Percentiles rank a stretch among this genome's conserved stretches.
Evolutionary conservation across 2,888 invertebrate species (phyloP).

Genomic region (Ganaspis brasiliensis): DNA sequence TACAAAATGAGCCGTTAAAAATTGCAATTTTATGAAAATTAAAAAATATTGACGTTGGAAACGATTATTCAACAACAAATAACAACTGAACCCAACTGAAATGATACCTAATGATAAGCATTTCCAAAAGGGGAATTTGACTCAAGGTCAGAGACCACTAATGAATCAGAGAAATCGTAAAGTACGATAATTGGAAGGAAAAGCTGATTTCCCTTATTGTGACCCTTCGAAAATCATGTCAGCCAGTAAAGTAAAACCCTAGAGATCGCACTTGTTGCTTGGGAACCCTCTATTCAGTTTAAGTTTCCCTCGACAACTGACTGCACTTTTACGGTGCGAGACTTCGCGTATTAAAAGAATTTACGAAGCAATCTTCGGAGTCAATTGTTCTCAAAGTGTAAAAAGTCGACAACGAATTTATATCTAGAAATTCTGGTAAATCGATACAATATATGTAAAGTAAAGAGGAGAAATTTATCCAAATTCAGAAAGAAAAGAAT

Average conservation of each 20-base stretch:
- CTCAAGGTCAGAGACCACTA: background rate
- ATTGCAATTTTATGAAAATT: too few relatives aligned
- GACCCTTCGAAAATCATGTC: background rate
- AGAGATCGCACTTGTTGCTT: conserved; percentile 79
- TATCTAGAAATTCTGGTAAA: too few relatives aligned
- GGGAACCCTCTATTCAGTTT: conserved; percentile 66
- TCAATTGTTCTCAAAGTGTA: conserved; percentile 55
- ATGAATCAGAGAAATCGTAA: conserved; percentile 13
- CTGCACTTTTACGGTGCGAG: conserved; percentile 61
- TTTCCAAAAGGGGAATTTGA: too few relatives aligned
- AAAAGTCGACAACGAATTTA: too few relatives aligned
- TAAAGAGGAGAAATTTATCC: too few relatives aligned
- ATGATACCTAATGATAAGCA: too few relatives aligned
- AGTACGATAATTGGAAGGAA: conserved; percentile 19
- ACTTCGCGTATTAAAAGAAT: conserved; percentile 65
- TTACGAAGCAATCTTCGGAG: conserved; percentile 70
- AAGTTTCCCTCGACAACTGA: conserved; percentile 53
- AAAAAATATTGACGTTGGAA: too few relatives aligned
- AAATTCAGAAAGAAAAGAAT: too few relatives aligned
- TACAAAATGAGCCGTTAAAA: too few relatives aligned
- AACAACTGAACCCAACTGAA: too few relatives aligned
- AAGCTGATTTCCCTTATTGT: conserved; percentile 4
- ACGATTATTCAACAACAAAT: too few relatives aligned
- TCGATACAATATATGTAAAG: too few relatives aligned
- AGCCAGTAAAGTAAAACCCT: conserved; percentile 59